Evolutionary conservation across 2,797 vertebrate genomes (phyloP).

Genomic region (Rhabdophis nuchalis): DNA sequence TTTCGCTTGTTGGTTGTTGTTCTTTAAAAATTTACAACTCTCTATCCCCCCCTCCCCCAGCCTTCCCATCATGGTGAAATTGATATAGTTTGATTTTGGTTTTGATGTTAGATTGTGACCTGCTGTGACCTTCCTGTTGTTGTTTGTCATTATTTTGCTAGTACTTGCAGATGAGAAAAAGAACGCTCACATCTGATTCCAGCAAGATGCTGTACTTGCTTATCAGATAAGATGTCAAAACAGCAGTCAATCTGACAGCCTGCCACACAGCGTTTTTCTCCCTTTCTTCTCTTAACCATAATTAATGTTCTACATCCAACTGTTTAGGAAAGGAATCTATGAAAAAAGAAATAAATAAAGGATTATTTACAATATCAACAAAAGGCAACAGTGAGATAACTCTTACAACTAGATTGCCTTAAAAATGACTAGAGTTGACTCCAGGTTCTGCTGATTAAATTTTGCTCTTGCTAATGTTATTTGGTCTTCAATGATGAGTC

Average conservation of each 20-base stretch:
- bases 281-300: background rate
- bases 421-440: background rate
- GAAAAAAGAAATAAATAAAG: background rate
- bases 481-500: background rate
- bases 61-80: constrained; percentile 15
- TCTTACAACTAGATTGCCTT: background rate
- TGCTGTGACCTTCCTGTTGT: constrained; percentile 30
- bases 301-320: background rate
- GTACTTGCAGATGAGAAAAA: constrained; percentile 22
- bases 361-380: background rate
- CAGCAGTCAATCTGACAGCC: background rate
- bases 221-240: constrained; percentile 42
- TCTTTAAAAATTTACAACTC: background rate
- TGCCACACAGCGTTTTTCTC: background rate
- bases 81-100: constrained; percentile 21
- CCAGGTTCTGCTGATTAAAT: background rate
- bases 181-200: constrained; percentile 30
- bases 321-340: rapidly evolving
- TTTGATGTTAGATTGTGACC: constrained; percentile 31
- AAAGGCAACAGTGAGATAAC: background rate
- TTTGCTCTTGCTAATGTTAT: background rate
- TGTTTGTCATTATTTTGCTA: constrained; percentile 11
- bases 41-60: background rate
- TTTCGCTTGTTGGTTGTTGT: background rate
- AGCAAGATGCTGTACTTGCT: background rate